These are phyloP conservation scores for Neolamprologus hecqui DNA, from an alignment of 2,113 vertebrate species.

Conservation along the genomic window DNA sequence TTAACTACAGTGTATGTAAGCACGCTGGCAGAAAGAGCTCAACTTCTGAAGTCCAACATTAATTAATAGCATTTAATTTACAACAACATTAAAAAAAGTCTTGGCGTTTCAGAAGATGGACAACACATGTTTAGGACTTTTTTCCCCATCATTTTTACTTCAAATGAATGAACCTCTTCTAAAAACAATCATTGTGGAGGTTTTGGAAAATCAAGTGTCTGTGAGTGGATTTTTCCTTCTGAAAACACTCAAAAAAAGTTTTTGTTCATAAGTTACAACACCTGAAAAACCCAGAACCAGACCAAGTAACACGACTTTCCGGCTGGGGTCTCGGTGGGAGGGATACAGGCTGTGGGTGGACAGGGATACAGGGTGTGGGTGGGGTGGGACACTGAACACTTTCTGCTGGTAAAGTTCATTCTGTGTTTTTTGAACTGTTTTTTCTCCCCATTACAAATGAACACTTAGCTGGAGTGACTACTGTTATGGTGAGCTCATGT, in stretches of 20 bases:
- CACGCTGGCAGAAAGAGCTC: not conserved
- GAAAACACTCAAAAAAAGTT: not conserved
- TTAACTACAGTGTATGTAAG: not conserved
- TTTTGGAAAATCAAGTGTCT: not conserved
- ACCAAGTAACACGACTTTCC: not conserved
- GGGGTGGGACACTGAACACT: conserved; percentile 19
- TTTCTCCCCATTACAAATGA: conserved; percentile 57
- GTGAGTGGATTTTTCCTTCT: conserved; percentile 10
- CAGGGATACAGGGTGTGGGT: not conserved
- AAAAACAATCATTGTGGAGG: not conserved
- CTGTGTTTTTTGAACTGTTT: conserved; percentile 32
- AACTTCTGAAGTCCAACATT: not conserved
- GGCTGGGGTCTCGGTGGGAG: not conserved
- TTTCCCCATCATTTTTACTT: not conserved
- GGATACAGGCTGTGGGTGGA: not conserved
- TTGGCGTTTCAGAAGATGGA: not conserved
- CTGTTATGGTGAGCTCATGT: conserved; percentile 71
- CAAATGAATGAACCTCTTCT: not conserved
- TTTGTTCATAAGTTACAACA: not conserved
- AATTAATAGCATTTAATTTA: not conserved
- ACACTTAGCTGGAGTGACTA: conserved; percentile 72
- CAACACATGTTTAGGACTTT: not conserved
- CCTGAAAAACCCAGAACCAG: not conserved
- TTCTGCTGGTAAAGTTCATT: conserved; percentile 79
- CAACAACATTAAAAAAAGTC: not conserved